These are phyloP conservation scores for Pollimyrus isidori DNA, from an alignment of 2,113 vertebrate species.

Conservation along the genomic window DNA sequence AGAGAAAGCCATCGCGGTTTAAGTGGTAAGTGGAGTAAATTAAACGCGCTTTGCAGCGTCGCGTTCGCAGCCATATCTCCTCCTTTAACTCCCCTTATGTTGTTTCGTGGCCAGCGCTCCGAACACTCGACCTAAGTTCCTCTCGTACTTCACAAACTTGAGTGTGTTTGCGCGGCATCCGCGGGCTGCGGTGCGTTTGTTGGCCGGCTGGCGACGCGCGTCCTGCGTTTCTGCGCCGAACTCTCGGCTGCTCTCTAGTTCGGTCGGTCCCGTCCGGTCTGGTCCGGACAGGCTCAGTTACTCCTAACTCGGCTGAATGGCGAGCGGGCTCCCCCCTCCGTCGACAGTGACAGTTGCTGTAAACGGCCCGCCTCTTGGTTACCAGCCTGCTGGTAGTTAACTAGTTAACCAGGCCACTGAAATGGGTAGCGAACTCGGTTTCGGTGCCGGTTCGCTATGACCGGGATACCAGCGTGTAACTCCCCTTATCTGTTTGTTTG, in stretches of 20 bases:
- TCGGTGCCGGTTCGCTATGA: not conserved
- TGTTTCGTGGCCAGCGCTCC: not conserved
- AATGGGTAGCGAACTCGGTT: not conserved
- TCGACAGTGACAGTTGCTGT: not conserved
- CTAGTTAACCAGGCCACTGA: not conserved
- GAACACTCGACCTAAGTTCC: not conserved
- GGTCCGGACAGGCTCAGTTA: not conserved
- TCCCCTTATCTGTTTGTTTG: not conserved
- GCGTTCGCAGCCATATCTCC: not conserved
- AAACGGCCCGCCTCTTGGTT: not conserved
- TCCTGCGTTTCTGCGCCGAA: not conserved
- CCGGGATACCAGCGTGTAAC: not conserved
- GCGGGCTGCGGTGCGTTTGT: not conserved
- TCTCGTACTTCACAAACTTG: not conserved
- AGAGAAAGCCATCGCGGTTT: not conserved
- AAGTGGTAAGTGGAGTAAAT: not conserved
- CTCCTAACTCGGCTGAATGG: not conserved
- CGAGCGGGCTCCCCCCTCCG: not conserved
- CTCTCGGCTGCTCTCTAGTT: not conserved
- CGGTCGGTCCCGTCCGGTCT: not conserved
- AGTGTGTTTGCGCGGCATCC: not conserved
- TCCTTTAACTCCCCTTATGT: not conserved
- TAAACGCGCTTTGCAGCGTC: not conserved
- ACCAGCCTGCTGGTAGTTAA: not conserved
- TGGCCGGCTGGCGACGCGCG: not conserved